These are phyloP conservation scores for Morone saxatilis DNA, from an alignment of 2,113 vertebrate genomes.

Conservation along the genomic window DNA sequence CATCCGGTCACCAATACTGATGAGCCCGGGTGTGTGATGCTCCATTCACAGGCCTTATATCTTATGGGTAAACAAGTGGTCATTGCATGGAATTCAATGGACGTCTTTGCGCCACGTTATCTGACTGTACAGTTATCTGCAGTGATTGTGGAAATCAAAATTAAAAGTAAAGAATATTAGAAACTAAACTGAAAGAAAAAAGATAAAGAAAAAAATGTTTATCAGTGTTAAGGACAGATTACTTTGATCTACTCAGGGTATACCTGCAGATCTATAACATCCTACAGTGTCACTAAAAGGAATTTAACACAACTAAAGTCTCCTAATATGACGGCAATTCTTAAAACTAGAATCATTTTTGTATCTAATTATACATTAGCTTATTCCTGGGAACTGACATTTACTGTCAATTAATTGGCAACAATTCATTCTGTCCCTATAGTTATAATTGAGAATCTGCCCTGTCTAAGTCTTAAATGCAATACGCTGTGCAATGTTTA, in stretches of 20 bases:
- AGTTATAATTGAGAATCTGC: neutral
- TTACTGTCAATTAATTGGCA: neutral
- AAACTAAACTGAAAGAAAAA: neutral
- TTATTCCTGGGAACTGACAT: no score
- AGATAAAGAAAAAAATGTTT: neutral
- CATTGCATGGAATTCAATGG: slow-evolving; percentile 54
- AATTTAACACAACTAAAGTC: neutral
- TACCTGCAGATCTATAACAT: neutral
- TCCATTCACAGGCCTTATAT: slow-evolving; percentile 69
- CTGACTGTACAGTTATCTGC: slow-evolving; percentile 8
- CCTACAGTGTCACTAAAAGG: neutral
- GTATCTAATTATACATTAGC: neutral
- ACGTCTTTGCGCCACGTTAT: neutral
- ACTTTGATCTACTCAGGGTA: neutral
- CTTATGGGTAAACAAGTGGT: slow-evolving; percentile 72
- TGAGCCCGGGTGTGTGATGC: slow-evolving; percentile 73
- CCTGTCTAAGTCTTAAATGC: neutral
- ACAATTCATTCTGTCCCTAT: neutral
- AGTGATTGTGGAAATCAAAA: neutral
- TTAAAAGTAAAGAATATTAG: neutral
- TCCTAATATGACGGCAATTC: neutral
- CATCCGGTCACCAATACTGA: slow-evolving; percentile 81
- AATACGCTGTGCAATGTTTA: slow-evolving; percentile 5
- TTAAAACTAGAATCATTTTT: neutral
- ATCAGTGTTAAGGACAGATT: neutral